A percentile compares a stretch with the other conserved stretches of the same genome.
Evolutionary conservation across 1,140 invertebrate species (phyloP).

Genomic region (Eupeodes corollae): DNA sequence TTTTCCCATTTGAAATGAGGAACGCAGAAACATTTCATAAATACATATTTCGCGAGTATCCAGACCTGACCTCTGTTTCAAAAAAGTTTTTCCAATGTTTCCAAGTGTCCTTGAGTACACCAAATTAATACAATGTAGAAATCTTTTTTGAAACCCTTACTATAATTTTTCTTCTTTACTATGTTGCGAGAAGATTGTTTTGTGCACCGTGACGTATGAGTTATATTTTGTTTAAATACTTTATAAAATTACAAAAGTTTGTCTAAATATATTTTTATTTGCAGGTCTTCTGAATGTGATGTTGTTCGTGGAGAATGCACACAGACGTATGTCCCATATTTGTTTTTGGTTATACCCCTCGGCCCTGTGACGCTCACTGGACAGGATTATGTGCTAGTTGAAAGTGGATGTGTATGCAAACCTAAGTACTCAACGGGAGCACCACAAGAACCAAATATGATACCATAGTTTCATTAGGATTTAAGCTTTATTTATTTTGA

Average conservation of each 20-base stretch:
- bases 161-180: too few relatives aligned
- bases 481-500: background rate
- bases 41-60: too few relatives aligned
- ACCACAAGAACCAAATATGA: constrained; percentile 39
- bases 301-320: constrained; percentile 78
- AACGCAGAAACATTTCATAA: too few relatives aligned
- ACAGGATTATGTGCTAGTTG: constrained; percentile 84
- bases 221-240: background rate
- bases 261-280: constrained; percentile 6
- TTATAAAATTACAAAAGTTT: background rate
- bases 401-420: constrained; percentile 82
- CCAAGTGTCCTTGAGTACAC: too few relatives aligned
- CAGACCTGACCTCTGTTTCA: too few relatives aligned
- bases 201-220: background rate
- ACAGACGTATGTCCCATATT: constrained; percentile 82
- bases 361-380: constrained; percentile 83
- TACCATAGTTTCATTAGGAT: constrained; percentile 23
- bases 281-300: constrained; percentile 77
- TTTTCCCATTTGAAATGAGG: too few relatives aligned
- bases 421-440: constrained; percentile 57
- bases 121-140: too few relatives aligned
- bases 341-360: constrained; percentile 80
- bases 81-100: too few relatives aligned
- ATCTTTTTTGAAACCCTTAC: too few relatives aligned
- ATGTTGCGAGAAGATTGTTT: too few relatives aligned